Percentiles rank a stretch among this genome's conserved stretches.
Conservation (phyloP, 2,888 invertebrate species). For the Agonum fuliginosum region DNA sequence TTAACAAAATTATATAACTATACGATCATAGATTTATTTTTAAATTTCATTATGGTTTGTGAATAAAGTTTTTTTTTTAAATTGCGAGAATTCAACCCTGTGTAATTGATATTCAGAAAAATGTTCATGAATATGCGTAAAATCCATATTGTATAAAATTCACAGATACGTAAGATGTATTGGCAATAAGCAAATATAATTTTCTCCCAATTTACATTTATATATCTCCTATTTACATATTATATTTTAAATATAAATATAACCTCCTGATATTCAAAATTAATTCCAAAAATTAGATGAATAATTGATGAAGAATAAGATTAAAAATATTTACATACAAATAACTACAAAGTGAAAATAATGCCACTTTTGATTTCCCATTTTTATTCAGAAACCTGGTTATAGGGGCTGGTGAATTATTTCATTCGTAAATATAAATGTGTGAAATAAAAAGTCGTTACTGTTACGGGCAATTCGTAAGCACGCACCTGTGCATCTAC, state of each 20-base stretch:
- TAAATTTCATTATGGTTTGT: too few relatives aligned
- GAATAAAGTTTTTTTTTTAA: too few relatives aligned
- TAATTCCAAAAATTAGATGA: slow-evolving; percentile 25
- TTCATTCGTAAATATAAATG: slow-evolving; percentile 30
- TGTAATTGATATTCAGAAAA: neutral
- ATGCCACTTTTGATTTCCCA: slow-evolving; percentile 16
- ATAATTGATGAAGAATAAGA: slow-evolving; percentile 36
- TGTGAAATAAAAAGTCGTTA: slow-evolving; percentile 36
- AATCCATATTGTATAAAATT: neutral
- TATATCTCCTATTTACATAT: slow-evolving; percentile 15
- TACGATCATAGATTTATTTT: too few relatives aligned
- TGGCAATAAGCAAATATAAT: neutral
- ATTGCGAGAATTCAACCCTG: neutral
- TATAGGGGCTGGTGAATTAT: slow-evolving; percentile 4
- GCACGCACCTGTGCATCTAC: slow-evolving; percentile 46
- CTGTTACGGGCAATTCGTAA: slow-evolving; percentile 34
- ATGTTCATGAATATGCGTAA: slow-evolving; percentile 6
- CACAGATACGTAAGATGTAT: slow-evolving; percentile 16
- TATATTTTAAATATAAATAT: slow-evolving; percentile 1
- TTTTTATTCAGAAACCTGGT: slow-evolving; percentile 17
- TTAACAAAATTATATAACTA: too few relatives aligned
- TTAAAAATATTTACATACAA: slow-evolving; percentile 32
- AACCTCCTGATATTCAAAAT: neutral
- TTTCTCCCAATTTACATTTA: slow-evolving; percentile 21
- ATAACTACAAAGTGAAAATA: slow-evolving; percentile 17